phyloP scores from a whole-genome alignment of 2,797 vertebrate genomes.

The Xenops minutus region DNA sequence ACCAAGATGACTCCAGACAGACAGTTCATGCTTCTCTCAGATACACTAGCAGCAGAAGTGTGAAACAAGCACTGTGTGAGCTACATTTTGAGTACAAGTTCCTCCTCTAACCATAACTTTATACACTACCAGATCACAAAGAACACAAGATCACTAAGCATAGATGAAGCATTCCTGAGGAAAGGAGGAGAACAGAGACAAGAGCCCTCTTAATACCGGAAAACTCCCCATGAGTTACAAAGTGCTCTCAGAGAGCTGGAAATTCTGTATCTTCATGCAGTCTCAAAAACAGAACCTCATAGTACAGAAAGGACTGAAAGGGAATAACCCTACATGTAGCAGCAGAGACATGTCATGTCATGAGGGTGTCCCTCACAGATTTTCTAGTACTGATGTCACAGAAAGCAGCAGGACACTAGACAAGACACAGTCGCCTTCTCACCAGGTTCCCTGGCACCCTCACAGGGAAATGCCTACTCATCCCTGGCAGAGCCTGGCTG shows the following conservation, averaged over 20 bases:
- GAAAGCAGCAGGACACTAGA: neutral
- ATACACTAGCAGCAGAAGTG: accelerated
- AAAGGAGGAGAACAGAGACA: neutral
- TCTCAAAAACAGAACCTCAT: neutral
- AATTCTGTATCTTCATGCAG: neutral
- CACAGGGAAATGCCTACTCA: neutral
- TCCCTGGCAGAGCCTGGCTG: neutral
- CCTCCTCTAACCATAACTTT: neutral
- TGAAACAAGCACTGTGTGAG: neutral
- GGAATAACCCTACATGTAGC: neutral
- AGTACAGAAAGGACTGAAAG: neutral
- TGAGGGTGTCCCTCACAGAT: accelerated
- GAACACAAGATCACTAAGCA: neutral
- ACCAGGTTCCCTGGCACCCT: neutral
- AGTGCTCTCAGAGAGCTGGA: neutral
- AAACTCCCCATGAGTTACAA: neutral
- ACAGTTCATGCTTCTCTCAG: neutral
- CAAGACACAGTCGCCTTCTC: neutral
- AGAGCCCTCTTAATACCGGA: neutral
- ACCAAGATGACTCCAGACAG: neutral
- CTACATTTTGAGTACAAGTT: neutral
- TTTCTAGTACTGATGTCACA: neutral
- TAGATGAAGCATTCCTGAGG: neutral
- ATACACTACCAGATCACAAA: neutral
- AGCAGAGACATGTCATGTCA: accelerated